Evolutionary conservation across 2,888 invertebrate species (phyloP), one percentile per base, ranked within the genome.

Genomic region (Cephalotes varians): DNA sequence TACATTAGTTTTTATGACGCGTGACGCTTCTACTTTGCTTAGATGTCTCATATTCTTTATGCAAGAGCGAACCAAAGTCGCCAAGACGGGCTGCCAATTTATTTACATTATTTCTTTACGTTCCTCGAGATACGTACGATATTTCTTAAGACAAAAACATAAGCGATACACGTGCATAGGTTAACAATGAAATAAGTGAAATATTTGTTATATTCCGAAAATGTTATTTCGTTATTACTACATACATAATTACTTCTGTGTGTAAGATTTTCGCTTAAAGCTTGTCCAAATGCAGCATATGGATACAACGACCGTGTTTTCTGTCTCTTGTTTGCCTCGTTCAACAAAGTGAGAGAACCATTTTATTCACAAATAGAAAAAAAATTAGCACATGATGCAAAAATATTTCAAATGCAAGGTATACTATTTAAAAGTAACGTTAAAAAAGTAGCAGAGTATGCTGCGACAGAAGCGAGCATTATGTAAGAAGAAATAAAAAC

Each of bases 1-100:
- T 21, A 21, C 54, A 77, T 77, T 44, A 77, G 69, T 77, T 77
- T 77, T 77, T 77, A 77, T 56, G 31, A 18, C 71, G 77, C 31
- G 54, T 21, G 54, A 51, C 54, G 54, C 54, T 67, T 15, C 40
- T 56, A 44, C 54, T 77, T 77, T 77, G 71, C 44, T 77, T 77
- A 77, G 69, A 21, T 54, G 31, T 69, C 31, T 56, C 69, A 54
- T 34, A 31, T 69, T 56, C 54, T 77, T 69, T 40, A 69, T 69
- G 44, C 71, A 77, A 77, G 56, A 44, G 31, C 15, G 21, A 69
- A 54, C 62, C 25, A 25, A 74, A 40, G 40, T 71, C 69, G 77
- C 71, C 77, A 69, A 69, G 69, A 69, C 21, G 21, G 25, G n/a
- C 18, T 56, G 40, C 37, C 65, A 65, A 37, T 76, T 51, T 65